These are phyloP conservation scores for Synaphobranchus kaupii DNA, from an alignment of 2,797 vertebrate genomes.

Conservation along the genomic window DNA sequence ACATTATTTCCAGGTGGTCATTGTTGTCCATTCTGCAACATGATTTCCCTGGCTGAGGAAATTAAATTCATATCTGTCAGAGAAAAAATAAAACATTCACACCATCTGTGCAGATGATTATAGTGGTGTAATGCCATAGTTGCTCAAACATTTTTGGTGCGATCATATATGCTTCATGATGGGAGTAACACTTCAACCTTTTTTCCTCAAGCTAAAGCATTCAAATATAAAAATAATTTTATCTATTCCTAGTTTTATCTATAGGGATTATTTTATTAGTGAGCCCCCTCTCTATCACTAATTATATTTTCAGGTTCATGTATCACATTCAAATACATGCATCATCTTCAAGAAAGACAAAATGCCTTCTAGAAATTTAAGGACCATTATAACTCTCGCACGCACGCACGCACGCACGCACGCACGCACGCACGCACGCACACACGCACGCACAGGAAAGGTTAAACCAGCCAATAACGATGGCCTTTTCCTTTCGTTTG, in stretches of 20 bases:
- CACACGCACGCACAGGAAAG: too few species aligned
- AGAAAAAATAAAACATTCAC: conserved; percentile 6
- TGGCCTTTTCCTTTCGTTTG: conserved; percentile 67
- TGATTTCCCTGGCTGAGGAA: not conserved
- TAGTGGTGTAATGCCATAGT: conserved; percentile 19
- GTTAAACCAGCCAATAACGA: conserved; percentile 32
- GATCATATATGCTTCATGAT: not conserved
- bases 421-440: not conserved
- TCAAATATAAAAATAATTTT: not conserved
- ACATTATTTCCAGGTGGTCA: not conserved
- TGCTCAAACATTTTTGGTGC: conserved; percentile 15
- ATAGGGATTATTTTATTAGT: not conserved
- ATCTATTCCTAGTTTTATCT: not conserved
- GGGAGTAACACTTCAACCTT: not conserved
- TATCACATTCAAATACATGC: not conserved
- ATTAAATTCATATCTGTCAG: not conserved
- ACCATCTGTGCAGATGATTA: conserved; percentile 9
- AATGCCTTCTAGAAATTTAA: not conserved
- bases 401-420: not conserved
- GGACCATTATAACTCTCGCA: not conserved
- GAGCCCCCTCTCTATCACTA: not conserved
- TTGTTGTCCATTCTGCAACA: not conserved
- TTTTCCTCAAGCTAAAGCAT: not conserved
- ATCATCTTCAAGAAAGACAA: conserved; percentile 1
- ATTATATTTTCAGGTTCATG: not conserved